Evolutionary conservation across 2,113 vertebrate species (phyloP).

Genomic region (Herpetotheres cachinnans): DNA sequence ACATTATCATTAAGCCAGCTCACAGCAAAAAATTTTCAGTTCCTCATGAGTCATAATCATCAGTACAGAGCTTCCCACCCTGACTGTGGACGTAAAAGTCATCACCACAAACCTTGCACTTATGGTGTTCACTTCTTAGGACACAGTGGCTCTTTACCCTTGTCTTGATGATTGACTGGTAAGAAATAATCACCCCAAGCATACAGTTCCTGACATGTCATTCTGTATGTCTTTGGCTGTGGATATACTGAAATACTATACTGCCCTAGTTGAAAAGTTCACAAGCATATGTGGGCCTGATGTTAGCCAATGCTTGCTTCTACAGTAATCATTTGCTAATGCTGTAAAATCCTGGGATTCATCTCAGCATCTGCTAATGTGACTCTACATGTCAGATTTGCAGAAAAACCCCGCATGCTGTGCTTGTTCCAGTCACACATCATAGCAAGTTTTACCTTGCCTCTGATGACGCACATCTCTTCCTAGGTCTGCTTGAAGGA

Average conservation of each 20-base stretch:
- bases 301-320: neutral
- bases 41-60: constrained; percentile 40
- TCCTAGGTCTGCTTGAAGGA: neutral
- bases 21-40: neutral
- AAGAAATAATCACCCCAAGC: neutral
- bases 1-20: neutral
- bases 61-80: neutral
- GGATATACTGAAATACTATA: neutral
- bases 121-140: neutral
- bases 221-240: neutral
- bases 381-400: neutral
- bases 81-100: neutral
- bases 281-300: rapidly evolving
- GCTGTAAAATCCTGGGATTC: neutral
- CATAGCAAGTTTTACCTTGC: neutral
- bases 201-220: neutral
- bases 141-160: neutral
- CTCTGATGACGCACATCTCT: neutral
- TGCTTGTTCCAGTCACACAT: neutral
- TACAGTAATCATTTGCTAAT: neutral
- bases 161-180: neutral
- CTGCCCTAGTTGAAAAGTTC: neutral
- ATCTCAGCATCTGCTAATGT: neutral
- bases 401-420: neutral
- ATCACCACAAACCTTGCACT: neutral